Percentiles rank a stretch among this genome's conserved stretches.
phyloP scores from a whole-genome alignment of 2,888 invertebrate species.

The Morinoia aosen region DNA sequence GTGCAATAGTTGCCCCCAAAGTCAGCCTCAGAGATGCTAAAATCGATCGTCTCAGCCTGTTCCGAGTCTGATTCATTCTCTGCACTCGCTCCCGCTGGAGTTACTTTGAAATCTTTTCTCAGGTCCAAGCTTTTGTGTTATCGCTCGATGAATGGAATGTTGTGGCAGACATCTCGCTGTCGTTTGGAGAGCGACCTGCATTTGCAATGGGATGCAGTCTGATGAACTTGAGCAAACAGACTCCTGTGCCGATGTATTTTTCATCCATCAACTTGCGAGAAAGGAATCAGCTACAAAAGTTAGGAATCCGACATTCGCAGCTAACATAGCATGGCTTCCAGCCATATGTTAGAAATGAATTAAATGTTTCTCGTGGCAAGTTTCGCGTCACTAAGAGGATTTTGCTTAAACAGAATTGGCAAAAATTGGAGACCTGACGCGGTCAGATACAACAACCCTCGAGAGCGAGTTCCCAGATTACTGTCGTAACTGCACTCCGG shows the following conservation, averaged over 20 bases:
- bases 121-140: not conserved
- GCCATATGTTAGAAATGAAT: not conserved
- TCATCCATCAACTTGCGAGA: not conserved
- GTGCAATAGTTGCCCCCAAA: not conserved
- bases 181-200: not conserved
- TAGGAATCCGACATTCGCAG: not conserved
- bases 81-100: not conserved
- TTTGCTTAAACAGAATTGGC: not conserved
- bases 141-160: not conserved
- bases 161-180: not conserved
- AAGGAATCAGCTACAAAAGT: not conserved
- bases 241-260: not conserved
- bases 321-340: not conserved
- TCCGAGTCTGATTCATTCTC: not conserved
- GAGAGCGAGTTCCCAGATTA: no score
- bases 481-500: no score
- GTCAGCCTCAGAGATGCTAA: not conserved
- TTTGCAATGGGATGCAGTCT: not conserved
- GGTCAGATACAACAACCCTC: no score
- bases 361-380: not conserved
- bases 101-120: not conserved
- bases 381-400: not conserved
- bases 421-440: not conserved
- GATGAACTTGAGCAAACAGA: not conserved
- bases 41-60: not conserved